Conservation (phyloP, 2,888 invertebrate genomes). For the Eilema sororculum region DNA sequence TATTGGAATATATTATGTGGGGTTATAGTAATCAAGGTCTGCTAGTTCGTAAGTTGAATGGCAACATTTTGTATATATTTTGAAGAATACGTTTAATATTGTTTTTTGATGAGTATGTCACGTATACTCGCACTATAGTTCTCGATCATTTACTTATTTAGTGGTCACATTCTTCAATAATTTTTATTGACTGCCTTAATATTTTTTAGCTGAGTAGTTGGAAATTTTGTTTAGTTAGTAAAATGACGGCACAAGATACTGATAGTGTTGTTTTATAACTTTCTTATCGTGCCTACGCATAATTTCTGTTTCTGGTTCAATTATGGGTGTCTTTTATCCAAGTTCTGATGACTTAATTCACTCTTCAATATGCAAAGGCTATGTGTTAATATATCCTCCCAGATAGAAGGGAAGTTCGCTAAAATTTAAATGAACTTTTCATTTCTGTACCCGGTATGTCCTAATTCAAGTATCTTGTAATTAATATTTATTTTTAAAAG, state of each 20-base stretch:
- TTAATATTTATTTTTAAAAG: not conserved
- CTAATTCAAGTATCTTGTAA: too few species aligned
- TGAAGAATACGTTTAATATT: conserved; percentile 20
- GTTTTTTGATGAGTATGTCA: not conserved
- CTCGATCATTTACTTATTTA: not conserved
- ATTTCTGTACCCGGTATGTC: too few species aligned
- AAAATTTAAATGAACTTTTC: too few species aligned
- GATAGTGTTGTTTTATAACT: too few species aligned
- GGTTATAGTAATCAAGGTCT: conserved; percentile 80
- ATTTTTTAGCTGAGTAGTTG: not conserved
- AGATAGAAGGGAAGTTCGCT: too few species aligned
- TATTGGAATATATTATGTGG: conserved; percentile 51
- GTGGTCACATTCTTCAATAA: not conserved
- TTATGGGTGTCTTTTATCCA: too few species aligned
- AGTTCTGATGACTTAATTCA: too few species aligned
- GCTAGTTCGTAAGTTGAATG: conserved; percentile 78
- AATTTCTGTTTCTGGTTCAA: too few species aligned
- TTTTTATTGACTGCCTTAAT: not conserved
- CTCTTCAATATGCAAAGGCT: too few species aligned
- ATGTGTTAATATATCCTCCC: too few species aligned
- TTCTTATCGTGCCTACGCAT: too few species aligned
- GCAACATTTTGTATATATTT: conserved; percentile 81
- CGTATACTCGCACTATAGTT: not conserved
- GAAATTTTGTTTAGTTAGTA: not conserved
- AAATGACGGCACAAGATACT: too few species aligned